A percentile compares a stretch with the other conserved stretches of the same genome.
These are phyloP conservation scores for Ptychodera flava DNA, from an alignment of 35 echinoderm and acorn worm species.

Conservation along the genomic window DNA sequence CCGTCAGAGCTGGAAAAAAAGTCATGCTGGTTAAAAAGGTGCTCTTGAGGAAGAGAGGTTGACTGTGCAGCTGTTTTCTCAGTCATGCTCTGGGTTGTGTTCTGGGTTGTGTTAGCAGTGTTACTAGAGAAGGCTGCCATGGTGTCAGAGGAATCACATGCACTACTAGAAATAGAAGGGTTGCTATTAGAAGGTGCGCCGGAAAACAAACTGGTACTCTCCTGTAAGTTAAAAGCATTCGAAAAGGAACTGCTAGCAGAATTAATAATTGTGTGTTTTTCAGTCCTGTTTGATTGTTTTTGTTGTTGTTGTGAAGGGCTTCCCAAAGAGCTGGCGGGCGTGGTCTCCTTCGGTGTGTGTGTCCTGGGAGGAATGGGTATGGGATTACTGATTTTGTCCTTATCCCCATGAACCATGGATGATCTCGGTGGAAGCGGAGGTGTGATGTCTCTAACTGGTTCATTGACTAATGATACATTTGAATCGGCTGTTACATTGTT, in stretches of 20 bases:
- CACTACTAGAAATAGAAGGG: not conserved
- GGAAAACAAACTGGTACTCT: not conserved
- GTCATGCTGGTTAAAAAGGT: not conserved
- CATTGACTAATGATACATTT: constrained; percentile 11
- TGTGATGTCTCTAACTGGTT: not conserved
- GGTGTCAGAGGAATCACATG: not conserved
- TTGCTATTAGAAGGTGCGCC: not conserved
- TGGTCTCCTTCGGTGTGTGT: not conserved
- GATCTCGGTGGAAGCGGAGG: constrained; percentile 3
- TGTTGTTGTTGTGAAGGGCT: not conserved
- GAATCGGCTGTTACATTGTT: constrained; percentile 8
- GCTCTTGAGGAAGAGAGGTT: not conserved
- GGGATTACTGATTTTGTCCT: not conserved
- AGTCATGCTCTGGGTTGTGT: not conserved
- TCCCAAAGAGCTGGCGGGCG: not conserved
- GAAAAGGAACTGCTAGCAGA: too few relatives aligned
- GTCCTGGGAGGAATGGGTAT: not conserved
- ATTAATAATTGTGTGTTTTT: not conserved
- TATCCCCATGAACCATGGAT: not conserved
- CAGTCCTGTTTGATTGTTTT: not conserved
- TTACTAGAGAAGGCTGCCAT: not conserved
- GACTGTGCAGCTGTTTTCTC: not conserved
- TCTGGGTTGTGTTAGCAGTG: not conserved
- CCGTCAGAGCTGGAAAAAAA: not conserved
- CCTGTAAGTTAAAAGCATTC: not conserved